Base-by-base conservation (phyloP, 2,113 vertebrate species). In the Chrysemys picta region DNA sequence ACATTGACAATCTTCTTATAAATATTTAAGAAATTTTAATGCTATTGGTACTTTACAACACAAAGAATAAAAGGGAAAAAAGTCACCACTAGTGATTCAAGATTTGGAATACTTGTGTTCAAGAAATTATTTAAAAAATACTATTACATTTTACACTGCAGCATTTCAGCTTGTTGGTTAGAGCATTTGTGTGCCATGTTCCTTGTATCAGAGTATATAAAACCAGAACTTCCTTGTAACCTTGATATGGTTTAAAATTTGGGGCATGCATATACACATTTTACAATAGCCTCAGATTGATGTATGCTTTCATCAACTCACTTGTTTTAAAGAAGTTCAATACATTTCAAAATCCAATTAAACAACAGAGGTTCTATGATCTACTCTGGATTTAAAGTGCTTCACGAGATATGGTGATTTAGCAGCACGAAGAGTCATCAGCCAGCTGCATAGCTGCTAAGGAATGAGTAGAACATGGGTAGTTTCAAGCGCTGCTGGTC, bases 381-480 rank as follows among this genome's bases (percentile, higher is more conserved):
- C 47, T 85, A 17, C 53, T 45, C 80, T 16, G 90, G 84, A 94
- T 82, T 90, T 95, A 89, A 94, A 96, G 97, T 97, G 97, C 97
- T 95, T 93, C 83, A 89, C 42, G 90, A 96, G 78, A 75, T 52
- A 38, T 6, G 27, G 53, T 0, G 62, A 81, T 53, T 45, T 82
- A 94, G 94, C 95, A 97, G 93, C 92, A 88, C n/a, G 56, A 57
- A 25, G 14, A 0, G 50, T 65, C 1, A 12, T 98, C 99, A 99
- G 49, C 99, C 99, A 4, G 99, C 99, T 0, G 99, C 99, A 0
- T 99, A 99, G 98, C 98, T 99, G 98, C 99, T 99, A 59, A 99
- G 99, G 98, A 99, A 99, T 65, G 99, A 99, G 93, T 99, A 99
- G 98, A 99, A 99, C 99, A 99, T 99, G 89, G 99, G 99, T 82